These are phyloP conservation scores for Drosophila parabipectinata DNA, from an alignment of 1,140 invertebrate species.

Conservation along the genomic window DNA sequence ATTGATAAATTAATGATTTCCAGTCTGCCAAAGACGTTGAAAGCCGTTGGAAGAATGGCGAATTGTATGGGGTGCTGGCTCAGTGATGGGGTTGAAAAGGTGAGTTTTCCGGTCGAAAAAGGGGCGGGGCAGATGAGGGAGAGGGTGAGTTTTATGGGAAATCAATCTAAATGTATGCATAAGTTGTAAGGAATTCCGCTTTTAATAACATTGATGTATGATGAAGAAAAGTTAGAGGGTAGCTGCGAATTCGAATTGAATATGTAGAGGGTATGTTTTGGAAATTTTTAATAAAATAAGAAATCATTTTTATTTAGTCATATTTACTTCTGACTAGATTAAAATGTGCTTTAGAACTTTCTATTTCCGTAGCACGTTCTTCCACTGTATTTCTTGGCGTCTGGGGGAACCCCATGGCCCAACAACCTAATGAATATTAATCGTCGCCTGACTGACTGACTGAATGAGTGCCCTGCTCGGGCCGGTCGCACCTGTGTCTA, in stretches of 20 bases:
- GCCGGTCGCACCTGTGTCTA: constrained; percentile 43
- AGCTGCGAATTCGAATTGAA: background rate
- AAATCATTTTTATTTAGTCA: too few relatives aligned
- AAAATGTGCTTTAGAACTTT: background rate
- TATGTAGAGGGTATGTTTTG: background rate
- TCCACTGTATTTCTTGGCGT: background rate
- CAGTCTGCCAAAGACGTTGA: constrained; percentile 51
- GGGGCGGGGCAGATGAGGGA: background rate
- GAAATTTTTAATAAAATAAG: background rate
- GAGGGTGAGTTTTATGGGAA: constrained; percentile 62
- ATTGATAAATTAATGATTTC: constrained; percentile 83
- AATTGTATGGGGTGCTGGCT: constrained; percentile 42
- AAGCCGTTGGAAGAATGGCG: constrained; percentile 5
- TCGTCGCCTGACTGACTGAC: constrained; percentile 54
- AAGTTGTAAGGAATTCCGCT: constrained; percentile 37
- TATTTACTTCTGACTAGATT: too few relatives aligned
- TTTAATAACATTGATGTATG: constrained; percentile 46
- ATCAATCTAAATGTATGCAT: constrained; percentile 69
- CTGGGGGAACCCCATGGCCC: background rate
- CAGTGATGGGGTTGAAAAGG: constrained; percentile 36
- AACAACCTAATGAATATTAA: constrained; percentile 56
- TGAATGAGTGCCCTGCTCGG: constrained; percentile 31
- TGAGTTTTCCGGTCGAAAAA: constrained; percentile 5
- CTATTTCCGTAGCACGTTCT: background rate
- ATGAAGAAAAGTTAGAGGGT: constrained; percentile 6